phyloP scores from a whole-genome alignment of 2,113 vertebrate species.

The Psettodes erumei region DNA sequence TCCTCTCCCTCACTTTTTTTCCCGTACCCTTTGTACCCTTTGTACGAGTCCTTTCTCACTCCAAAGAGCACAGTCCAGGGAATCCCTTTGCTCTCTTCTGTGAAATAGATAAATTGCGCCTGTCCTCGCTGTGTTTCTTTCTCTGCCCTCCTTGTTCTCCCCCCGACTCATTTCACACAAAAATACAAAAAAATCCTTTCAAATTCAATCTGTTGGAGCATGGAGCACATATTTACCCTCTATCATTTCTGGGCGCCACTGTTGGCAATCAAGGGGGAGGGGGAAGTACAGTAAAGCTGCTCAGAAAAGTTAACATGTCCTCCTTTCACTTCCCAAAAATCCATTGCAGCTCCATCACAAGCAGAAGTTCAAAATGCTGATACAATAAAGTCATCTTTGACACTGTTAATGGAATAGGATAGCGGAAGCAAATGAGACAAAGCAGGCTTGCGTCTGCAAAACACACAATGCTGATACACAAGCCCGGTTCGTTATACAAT shows the following conservation, averaged over 20 bases:
- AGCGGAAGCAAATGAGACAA: slow-evolving; percentile 29
- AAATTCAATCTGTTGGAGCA: not conserved
- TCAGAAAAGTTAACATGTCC: not conserved
- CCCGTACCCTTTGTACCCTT: not conserved
- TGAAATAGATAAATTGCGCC: not conserved
- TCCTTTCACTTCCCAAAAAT: not conserved
- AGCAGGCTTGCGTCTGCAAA: not conserved
- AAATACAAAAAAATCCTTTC: not conserved
- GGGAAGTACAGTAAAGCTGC: not conserved
- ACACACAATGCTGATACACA: not conserved
- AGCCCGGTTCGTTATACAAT: not conserved
- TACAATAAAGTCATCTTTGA: slow-evolving; percentile 33
- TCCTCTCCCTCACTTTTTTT: not conserved
- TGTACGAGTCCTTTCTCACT: not conserved
- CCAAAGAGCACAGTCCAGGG: not conserved
- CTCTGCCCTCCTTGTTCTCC: not conserved
- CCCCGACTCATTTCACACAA: not conserved
- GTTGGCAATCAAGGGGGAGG: not conserved
- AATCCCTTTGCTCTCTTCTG: slow-evolving; percentile 11
- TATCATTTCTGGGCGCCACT: not conserved
- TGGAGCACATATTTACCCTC: not conserved
- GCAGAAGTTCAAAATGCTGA: slow-evolving; percentile 1
- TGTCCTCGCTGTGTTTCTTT: slow-evolving; percentile 1
- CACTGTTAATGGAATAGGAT: slow-evolving; percentile 6
- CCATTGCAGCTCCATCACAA: not conserved